phyloP scores from a whole-genome alignment of 2,113 vertebrate species.

The Zosterops pallidus region DNA sequence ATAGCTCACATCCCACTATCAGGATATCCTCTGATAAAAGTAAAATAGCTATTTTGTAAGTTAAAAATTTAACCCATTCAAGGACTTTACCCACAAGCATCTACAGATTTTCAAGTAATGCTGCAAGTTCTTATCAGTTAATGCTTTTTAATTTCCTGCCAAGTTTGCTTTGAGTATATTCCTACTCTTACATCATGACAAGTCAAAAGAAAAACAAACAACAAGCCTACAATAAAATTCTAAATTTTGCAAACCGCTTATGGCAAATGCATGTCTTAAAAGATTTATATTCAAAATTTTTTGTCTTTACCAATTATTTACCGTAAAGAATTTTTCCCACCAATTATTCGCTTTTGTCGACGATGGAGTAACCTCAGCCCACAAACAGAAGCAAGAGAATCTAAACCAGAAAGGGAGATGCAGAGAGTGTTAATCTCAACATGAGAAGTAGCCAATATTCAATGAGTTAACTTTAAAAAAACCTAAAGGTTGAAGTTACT shows the following conservation, averaged over 20 bases:
- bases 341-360: constrained; percentile 93
- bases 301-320: constrained; percentile 63
- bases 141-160: not conserved
- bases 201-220: not conserved
- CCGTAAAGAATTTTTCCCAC: constrained; percentile 95
- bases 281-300: not conserved
- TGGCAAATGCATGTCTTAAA: not conserved
- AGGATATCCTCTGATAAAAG: not conserved
- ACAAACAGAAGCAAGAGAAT: constrained; percentile 80
- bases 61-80: not conserved
- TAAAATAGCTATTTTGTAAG: not conserved
- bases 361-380: constrained; percentile 86
- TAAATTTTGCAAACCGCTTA: not conserved
- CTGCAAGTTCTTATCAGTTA: not conserved
- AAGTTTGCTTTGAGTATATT: not conserved
- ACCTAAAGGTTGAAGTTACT: not conserved
- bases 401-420: constrained; percentile 70
- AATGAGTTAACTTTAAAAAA: not conserved
- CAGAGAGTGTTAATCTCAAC: not conserved
- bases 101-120: not conserved
- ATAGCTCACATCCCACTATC: not conserved
- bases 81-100: not conserved
- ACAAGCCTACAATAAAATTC: not conserved
- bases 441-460: not conserved
- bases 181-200: not conserved